Evolutionary conservation across 53 echinoderm and acorn worm species (phyloP), one percentile per base, ranked within the genome.

Genomic region (Mesocentrotus franciscanus): DNA sequence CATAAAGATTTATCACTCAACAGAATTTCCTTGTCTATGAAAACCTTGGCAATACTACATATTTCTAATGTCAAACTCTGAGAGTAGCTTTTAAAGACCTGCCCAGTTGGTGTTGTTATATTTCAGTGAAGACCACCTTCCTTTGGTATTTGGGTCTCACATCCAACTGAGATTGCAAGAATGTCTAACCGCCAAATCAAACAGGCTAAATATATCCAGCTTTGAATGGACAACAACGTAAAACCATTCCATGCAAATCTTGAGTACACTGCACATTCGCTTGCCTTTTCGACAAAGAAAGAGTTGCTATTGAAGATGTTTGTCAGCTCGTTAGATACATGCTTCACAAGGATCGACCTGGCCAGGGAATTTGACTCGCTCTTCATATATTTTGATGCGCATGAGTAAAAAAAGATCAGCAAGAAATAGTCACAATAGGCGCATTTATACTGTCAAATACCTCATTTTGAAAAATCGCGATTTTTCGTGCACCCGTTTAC

Each of bases 41-140:
- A 68, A 9, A 4, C 24, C 0, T 22, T 20, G 18, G 20, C 6
- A 68, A 68, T 68, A 68, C 66, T 18, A 24, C 24, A 68, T 68
- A 22, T 68, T 22, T 22, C 6, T 22, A 18, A 66, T 39, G 39
- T 49, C 64, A 64, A 61, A 61, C 36, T 81, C 20, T 81, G 36
- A 81, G 2, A 5, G 0, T 60, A 27, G 14, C 58, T 59, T 78
- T 90, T 90, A 90, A 90, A 27, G 1, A 15, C 58, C 90, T 90
- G 58, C 90, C 90, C 90, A 59, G 90, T 90, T 90, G 90, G 90
- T 60, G 90, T 90, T 90, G 15, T 90, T 58, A 13, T 13, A 60
- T 90, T 90, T 33, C 61, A 58, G 2, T 27, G 58, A 90, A 90
- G 90, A 90, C 90, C 90, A 90, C 90, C 90, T 34, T 90, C 90